Conservation (phyloP, 2,797 vertebrate genomes). For the Cryptoblepharus egeriae region DNA sequence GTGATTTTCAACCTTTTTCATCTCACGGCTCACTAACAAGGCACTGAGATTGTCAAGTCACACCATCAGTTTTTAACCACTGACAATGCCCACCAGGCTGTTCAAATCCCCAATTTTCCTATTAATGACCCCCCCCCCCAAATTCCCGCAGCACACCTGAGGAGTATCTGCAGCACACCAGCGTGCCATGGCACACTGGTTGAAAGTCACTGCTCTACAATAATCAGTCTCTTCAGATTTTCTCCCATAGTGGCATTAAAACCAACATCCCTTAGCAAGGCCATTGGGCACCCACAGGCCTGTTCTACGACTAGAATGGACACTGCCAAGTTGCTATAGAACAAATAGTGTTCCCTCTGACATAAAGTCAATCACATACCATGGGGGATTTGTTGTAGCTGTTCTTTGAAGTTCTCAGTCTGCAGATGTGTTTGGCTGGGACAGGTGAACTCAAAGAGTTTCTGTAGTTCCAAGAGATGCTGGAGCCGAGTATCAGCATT, state of each 20-base stretch:
- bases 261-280: background rate
- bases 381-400: conserved; percentile 74
- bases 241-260: too few relatives aligned
- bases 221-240: background rate
- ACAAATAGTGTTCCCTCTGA: background rate
- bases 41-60: too few relatives aligned
- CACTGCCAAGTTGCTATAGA: background rate
- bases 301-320: background rate
- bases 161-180: too few relatives aligned
- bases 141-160: too few relatives aligned
- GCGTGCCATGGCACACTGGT: too few relatives aligned
- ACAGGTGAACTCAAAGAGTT: conserved; percentile 82
- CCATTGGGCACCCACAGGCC: background rate
- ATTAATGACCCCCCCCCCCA: too few relatives aligned
- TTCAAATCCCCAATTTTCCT: too few relatives aligned
- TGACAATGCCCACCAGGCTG: too few relatives aligned
- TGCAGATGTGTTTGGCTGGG: conserved; percentile 65
- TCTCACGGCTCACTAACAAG: too few relatives aligned
- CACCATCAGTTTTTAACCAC: too few relatives aligned
- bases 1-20: too few relatives aligned
- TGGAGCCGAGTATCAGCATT: conserved; percentile 14
- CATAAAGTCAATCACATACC: conserved; percentile 63
- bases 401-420: conserved; percentile 74
- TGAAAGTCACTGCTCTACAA: too few relatives aligned
- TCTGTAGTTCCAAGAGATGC: conserved; percentile 75